Percentiles rank a stretch among this genome's conserved stretches.
phyloP scores from a whole-genome alignment of 2,888 invertebrate species.

The Fissipunctia ypsillon region DNA sequence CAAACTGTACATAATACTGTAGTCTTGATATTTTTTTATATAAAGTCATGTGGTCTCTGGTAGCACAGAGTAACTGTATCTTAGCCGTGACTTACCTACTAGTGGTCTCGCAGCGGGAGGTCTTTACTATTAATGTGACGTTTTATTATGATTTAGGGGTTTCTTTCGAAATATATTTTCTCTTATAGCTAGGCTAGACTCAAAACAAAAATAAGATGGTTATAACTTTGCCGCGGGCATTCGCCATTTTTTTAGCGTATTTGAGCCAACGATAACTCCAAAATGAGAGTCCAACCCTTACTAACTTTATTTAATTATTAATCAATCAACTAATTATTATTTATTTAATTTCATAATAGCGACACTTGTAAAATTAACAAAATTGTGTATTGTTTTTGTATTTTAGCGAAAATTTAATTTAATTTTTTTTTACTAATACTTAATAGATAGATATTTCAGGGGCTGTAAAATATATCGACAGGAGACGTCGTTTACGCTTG shows the following conservation, averaged over 20 bases:
- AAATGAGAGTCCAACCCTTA: not conserved
- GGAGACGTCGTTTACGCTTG: not conserved
- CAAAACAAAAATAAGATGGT: not conserved
- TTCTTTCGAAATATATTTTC: conserved; percentile 17
- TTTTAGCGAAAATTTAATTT: too few species aligned
- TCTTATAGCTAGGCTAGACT: not conserved
- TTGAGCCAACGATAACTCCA: not conserved
- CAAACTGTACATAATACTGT: too few species aligned
- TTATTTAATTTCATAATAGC: too few species aligned
- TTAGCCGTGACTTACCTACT: conserved; percentile 55
- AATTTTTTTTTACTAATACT: too few species aligned
- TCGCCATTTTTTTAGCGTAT: too few species aligned
- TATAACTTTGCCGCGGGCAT: not conserved
- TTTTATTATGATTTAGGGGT: conserved; percentile 50
- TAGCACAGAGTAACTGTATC: conserved; percentile 42
- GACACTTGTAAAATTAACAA: too few species aligned
- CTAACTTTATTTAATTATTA: too few species aligned
- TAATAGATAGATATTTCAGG: not conserved
- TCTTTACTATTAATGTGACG: conserved; percentile 56
- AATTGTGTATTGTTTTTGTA: too few species aligned
- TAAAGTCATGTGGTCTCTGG: conserved; percentile 25
- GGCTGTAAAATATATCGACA: not conserved
- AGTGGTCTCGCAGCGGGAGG: conserved; percentile 54
- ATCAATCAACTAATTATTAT: too few species aligned
- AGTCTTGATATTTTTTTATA: conserved; percentile 28